phyloP scores from a whole-genome alignment of 2,113 vertebrate genomes.

The Lamprologus ornatipinnis region DNA sequence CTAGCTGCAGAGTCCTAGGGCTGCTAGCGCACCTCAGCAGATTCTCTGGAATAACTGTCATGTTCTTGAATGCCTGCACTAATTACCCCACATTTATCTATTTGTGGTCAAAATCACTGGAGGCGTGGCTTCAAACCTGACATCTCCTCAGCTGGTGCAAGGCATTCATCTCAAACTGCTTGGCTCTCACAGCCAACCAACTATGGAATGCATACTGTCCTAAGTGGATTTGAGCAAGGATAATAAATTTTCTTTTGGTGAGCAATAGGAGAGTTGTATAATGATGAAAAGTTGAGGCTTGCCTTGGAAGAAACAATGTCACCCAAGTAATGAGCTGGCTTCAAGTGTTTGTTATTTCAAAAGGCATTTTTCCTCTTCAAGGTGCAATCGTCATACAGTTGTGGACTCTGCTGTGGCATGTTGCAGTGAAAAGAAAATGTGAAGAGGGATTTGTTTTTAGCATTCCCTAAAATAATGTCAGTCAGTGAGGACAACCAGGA shows the following conservation, averaged over 20 bases:
- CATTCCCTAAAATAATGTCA: constrained; percentile 24
- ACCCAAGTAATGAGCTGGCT: constrained; percentile 62
- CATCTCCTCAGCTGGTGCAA: constrained; percentile 28
- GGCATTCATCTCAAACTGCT: constrained; percentile 58
- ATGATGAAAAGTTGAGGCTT: constrained; percentile 85
- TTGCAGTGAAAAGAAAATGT: constrained; percentile 46
- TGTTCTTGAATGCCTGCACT: background rate
- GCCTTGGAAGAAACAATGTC: constrained; percentile 79
- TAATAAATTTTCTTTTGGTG: constrained; percentile 83
- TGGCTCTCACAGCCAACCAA: constrained; percentile 66
- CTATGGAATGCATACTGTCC: constrained; percentile 79
- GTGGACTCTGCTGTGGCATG: constrained; percentile 80
- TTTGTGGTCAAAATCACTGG: background rate
- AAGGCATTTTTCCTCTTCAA: constrained; percentile 74
- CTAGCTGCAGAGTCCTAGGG: background rate
- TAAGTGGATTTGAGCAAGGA: constrained; percentile 75
- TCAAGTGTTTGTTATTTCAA: constrained; percentile 79
- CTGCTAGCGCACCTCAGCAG: background rate
- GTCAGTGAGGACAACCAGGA: background rate
- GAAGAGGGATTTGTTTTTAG: constrained; percentile 18
- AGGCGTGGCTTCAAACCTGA: constrained; percentile 10
- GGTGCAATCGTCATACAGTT: constrained; percentile 76
- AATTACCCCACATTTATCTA: background rate
- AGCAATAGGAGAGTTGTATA: constrained; percentile 78
- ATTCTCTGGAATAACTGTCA: background rate